Evolutionary conservation across 2,797 vertebrate species (phyloP).

Genomic region (Falco naumanni): DNA sequence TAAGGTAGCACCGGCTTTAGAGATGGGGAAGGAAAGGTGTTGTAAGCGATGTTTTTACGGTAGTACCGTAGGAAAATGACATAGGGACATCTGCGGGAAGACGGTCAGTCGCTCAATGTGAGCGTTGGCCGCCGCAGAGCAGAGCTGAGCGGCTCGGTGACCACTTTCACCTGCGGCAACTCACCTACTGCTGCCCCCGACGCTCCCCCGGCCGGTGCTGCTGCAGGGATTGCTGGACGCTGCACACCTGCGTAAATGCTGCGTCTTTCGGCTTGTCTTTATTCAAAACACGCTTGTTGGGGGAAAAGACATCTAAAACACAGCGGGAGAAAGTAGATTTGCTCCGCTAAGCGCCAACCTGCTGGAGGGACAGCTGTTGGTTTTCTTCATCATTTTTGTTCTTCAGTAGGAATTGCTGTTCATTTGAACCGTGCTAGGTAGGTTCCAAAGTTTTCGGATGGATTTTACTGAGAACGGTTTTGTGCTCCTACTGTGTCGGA

Average conservation of each 20-base stretch:
- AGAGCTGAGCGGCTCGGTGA: not conserved
- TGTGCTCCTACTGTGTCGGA: not conserved
- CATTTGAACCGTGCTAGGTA: not conserved
- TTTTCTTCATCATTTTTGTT: not conserved
- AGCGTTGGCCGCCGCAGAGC: not conserved
- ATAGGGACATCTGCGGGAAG: not conserved
- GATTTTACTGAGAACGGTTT: not conserved
- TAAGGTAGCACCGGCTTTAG: not conserved
- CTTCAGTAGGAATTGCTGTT: not conserved
- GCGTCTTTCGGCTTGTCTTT: not conserved
- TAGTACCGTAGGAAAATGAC: not conserved
- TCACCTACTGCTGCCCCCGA: not conserved
- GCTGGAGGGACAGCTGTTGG: not conserved
- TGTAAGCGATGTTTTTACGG: not conserved
- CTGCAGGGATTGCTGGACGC: not conserved
- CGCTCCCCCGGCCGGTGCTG: rapidly evolving
- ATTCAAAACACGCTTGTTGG: not conserved
- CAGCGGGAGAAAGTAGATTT: no score
- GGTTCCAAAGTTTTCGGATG: not conserved
- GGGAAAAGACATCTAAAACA: not conserved
- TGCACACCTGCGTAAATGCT: not conserved
- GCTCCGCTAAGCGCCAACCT: not conserved
- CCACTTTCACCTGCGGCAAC: not conserved
- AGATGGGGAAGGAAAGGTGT: not conserved
- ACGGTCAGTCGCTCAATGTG: not conserved